Evolutionary conservation across 2,797 vertebrate genomes (phyloP).

Genomic region (Lerista edwardsae): DNA sequence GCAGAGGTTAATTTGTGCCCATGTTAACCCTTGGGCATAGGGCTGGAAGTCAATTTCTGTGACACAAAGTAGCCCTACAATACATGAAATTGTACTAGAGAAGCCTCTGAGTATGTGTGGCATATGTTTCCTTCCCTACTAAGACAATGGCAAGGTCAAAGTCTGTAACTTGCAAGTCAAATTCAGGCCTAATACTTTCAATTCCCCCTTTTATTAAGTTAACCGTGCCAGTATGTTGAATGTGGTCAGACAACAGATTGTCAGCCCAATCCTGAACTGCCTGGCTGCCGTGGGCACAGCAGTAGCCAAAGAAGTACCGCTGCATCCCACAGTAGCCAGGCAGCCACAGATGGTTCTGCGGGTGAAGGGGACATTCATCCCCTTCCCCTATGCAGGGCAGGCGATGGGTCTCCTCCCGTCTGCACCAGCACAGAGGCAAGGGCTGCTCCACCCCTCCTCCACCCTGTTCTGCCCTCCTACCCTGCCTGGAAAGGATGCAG

Average conservation of each 20-base stretch:
- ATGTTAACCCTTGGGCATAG: neutral
- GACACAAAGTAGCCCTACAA: neutral
- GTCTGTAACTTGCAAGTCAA: neutral
- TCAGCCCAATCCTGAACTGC: too few relatives aligned
- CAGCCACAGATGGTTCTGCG: too few relatives aligned
- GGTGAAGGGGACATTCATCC: too few relatives aligned
- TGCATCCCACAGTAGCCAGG: too few relatives aligned
- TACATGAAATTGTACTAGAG: neutral
- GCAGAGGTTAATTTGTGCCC: conserved; percentile 6
- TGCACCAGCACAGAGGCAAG: too few relatives aligned
- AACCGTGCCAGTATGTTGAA: neutral
- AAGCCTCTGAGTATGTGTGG: neutral
- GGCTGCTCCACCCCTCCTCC: too few relatives aligned
- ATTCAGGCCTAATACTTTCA: neutral
- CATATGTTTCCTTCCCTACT: neutral
- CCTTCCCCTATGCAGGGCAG: too few relatives aligned
- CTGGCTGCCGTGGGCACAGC: too few relatives aligned
- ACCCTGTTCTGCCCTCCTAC: too few relatives aligned
- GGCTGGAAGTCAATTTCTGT: neutral
- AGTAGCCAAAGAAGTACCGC: too few relatives aligned
- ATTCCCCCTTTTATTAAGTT: neutral
- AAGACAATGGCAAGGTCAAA: neutral
- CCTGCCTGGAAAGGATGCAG: too few relatives aligned
- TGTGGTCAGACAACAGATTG: neutral
- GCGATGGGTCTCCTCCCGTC: too few relatives aligned